Percentiles rank a stretch among this genome's conserved stretches.
These are phyloP conservation scores for Patella pellucida DNA, from an alignment of 2,888 invertebrate species.

Conservation along the genomic window DNA sequence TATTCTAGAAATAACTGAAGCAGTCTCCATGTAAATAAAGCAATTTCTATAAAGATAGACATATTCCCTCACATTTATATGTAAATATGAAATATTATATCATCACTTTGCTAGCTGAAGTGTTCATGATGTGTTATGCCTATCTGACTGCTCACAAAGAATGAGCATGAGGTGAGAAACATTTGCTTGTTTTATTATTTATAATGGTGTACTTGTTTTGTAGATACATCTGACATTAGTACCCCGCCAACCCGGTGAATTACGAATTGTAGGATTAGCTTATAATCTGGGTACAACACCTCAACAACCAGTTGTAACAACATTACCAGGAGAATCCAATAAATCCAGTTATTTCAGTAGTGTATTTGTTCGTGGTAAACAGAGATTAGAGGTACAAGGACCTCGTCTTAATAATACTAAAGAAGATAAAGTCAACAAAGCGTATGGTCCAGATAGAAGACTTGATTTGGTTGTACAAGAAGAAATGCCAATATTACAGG, in stretches of 20 bases:
- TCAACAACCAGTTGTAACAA: constrained; percentile 12
- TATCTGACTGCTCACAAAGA: neutral
- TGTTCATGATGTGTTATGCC: neutral
- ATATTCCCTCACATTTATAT: no score
- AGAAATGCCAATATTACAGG: constrained; percentile 86
- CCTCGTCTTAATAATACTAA: constrained; percentile 75
- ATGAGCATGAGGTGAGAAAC: no score
- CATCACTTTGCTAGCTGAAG: neutral
- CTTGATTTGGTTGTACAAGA: constrained; percentile 83
- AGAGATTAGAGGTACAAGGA: constrained; percentile 73
- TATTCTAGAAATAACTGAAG: neutral
- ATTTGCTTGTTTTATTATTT: neutral
- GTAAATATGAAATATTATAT: neutral
- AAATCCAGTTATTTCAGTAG: constrained; percentile 58
- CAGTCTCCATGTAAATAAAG: neutral
- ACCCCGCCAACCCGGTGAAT: constrained; percentile 81
- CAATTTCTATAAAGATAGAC: no score
- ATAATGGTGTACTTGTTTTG: constrained; percentile 11
- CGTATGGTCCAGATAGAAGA: constrained; percentile 78
- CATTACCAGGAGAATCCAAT: constrained; percentile 13
- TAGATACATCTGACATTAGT: constrained; percentile 80
- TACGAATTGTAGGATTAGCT: constrained; percentile 82
- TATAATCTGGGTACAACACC: constrained; percentile 74
- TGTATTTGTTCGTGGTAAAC: constrained; percentile 69
- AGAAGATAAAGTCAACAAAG: constrained; percentile 73